These are phyloP conservation scores for Equus quagga DNA, from an alignment of 2,113 vertebrate species.

Conservation along the genomic window DNA sequence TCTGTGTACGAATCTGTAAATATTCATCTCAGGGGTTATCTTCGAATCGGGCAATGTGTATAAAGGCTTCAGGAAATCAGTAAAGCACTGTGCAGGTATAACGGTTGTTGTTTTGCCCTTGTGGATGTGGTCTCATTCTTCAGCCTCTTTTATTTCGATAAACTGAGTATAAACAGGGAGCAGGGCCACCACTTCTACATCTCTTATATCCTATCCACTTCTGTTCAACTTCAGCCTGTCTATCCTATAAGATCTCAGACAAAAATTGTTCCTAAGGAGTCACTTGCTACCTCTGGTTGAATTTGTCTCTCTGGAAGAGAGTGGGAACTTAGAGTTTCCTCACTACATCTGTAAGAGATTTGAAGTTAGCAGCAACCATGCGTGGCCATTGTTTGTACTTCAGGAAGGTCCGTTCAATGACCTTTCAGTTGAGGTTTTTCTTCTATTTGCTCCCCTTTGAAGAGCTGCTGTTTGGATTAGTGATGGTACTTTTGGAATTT, in stretches of 20 bases:
- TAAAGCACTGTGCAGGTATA: background rate
- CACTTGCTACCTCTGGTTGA: background rate
- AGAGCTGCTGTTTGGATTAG: slow-evolving; percentile 75
- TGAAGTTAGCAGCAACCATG: background rate
- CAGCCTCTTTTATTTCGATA: background rate
- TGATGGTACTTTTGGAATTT: slow-evolving; percentile 76
- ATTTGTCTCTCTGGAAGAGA: background rate
- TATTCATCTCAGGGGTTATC: background rate
- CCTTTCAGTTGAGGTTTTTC: slow-evolving; percentile 74
- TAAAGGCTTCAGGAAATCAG: background rate
- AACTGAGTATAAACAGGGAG: background rate
- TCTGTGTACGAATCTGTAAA: background rate
- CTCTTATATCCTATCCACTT: background rate
- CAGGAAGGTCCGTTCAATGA: slow-evolving; percentile 60
- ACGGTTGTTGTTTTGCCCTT: background rate
- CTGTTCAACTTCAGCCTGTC: background rate
- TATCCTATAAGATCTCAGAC: background rate
- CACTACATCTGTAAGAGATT: background rate
- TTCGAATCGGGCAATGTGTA: background rate
- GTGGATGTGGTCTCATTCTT: background rate
- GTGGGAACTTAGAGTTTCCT: background rate
- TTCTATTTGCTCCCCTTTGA: slow-evolving; percentile 46
- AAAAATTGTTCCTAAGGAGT: background rate
- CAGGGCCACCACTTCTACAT: background rate
- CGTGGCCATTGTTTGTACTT: slow-evolving; percentile 47